Percentiles rank a stretch among this genome's conserved stretches.
Conservation (phyloP, 1,140 invertebrate genomes). For the Polypedilum vanderplanki region DNA sequence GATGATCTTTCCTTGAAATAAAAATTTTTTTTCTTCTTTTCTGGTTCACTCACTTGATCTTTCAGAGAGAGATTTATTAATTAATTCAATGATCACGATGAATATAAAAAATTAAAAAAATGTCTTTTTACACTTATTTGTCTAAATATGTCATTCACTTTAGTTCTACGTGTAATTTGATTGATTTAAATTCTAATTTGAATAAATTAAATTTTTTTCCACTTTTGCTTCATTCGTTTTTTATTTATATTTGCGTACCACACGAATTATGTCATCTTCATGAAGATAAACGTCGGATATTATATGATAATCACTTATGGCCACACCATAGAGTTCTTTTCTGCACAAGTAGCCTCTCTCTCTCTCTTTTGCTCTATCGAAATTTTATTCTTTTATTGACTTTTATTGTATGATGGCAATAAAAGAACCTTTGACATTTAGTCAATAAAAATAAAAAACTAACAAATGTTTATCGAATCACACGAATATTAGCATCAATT, state of each 20-base stretch:
- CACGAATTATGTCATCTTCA: not conserved
- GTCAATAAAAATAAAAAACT: not conserved
- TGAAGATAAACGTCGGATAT: not conserved
- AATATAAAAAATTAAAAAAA: not conserved
- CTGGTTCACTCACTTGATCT: not conserved
- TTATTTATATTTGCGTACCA: too few relatives aligned
- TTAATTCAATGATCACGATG: constrained; percentile 18
- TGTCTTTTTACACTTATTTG: not conserved
- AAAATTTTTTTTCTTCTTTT: not conserved
- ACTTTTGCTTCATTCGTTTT: not conserved
- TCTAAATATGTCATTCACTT: not conserved
- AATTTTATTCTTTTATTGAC: constrained; percentile 14
- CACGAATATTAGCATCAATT: too few relatives aligned
- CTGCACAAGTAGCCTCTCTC: not conserved
- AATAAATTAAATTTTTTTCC: not conserved
- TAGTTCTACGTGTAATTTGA: not conserved
- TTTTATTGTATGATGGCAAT: not conserved
- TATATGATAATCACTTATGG: not conserved
- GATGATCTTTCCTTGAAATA: not conserved
- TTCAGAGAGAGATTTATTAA: not conserved
- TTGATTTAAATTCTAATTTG: not conserved
- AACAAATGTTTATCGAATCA: not conserved
- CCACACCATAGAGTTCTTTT: not conserved
- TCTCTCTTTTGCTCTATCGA: not conserved
- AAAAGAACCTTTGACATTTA: not conserved